A percentile compares a stretch with the other conserved stretches of the same genome.
Conservation (phyloP, 2,113 vertebrate genomes). For the Leucopternis melanops region DNA sequence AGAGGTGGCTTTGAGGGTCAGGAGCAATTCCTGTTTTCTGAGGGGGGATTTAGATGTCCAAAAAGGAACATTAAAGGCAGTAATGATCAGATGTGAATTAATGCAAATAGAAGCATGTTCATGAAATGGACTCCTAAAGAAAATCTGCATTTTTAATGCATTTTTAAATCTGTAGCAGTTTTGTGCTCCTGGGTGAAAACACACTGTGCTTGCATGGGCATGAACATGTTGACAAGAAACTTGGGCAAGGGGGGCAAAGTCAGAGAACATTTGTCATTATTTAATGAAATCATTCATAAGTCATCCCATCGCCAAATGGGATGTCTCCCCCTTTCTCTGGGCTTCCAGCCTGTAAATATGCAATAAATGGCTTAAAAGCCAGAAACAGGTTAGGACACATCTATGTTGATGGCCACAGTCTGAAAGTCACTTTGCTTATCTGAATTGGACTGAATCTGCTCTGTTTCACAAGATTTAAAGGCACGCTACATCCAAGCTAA, state of each 20-base stretch:
- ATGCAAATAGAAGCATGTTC: neutral
- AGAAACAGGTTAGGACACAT: neutral
- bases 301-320: neutral
- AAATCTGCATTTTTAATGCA: neutral
- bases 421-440: neutral
- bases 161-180: neutral
- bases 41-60: neutral
- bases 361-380: neutral
- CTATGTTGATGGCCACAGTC: fast-evolving
- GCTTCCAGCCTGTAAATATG: neutral
- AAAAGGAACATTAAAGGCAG: neutral
- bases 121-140: neutral
- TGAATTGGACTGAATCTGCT: neutral
- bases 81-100: neutral
- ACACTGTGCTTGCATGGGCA: neutral
- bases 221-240: neutral
- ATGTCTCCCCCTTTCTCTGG: neutral
- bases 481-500: neutral
- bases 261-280: neutral
- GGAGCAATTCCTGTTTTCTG: neutral
- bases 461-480: neutral
- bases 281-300: neutral
- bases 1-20: neutral
- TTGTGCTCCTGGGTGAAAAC: neutral
- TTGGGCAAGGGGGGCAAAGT: neutral